Conservation (phyloP, 2,113 vertebrate genomes). For the Grallaria varia region DNA sequence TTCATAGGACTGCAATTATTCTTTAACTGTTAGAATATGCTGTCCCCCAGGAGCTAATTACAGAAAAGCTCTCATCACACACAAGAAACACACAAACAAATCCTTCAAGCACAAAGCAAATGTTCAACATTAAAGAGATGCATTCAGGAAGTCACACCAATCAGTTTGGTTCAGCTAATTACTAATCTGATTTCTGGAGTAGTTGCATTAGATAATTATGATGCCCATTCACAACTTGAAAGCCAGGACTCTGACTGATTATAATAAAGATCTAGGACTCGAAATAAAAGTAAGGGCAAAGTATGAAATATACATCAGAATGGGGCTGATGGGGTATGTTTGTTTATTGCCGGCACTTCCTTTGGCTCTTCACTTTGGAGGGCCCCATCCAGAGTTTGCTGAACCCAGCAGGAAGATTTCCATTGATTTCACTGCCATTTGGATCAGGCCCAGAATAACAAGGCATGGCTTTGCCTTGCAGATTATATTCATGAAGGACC, state of each 20-base stretch:
- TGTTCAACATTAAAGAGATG: conserved; percentile 96
- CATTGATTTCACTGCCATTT: not conserved
- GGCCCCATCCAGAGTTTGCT: not conserved
- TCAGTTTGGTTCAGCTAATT: conserved; percentile 96
- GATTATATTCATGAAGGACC: not conserved
- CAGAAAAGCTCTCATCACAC: conserved; percentile 95
- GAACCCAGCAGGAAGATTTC: not conserved
- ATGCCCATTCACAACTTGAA: conserved; percentile 86
- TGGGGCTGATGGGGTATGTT: not conserved
- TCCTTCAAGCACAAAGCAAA: conserved; percentile 99
- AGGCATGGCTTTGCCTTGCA: not conserved
- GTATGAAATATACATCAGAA: conserved; percentile 56
- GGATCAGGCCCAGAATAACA: not conserved
- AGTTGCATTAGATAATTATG: conserved; percentile 92
- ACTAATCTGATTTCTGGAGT: conserved; percentile 92
- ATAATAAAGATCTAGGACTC: conserved; percentile 79
- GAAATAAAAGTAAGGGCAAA: conserved; percentile 61
- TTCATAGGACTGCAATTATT: conserved; percentile 97
- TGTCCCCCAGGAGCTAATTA: conserved; percentile 99
- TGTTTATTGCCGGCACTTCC: not conserved
- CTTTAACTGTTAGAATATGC: conserved; percentile 94
- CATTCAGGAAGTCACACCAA: conserved; percentile 89
- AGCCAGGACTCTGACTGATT: conserved; percentile 76
- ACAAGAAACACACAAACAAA: conserved; percentile 98
- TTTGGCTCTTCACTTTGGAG: not conserved